Base-by-base conservation (phyloP, 2,113 vertebrate species). In the Gorsachius goisagi region DNA sequence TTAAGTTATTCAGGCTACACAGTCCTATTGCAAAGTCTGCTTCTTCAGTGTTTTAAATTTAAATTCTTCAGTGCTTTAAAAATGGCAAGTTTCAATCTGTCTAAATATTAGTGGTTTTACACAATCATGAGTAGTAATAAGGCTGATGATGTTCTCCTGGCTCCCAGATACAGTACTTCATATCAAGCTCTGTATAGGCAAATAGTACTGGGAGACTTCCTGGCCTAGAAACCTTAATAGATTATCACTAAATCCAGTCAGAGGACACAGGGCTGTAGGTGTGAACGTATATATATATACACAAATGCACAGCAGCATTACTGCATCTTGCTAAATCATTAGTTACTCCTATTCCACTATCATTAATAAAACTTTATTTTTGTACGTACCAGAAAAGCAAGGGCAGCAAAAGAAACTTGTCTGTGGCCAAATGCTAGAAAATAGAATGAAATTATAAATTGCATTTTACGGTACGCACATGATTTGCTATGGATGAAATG, bases 371-470 rank as follows among this genome's bases (percentile, higher is more conserved):
- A 86, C 35, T 68, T 55, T 13, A 6, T 41, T 81, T 90, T 72
- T 45, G 53, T 97, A 98, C 98, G 0, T 98, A 98, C 98, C 98
- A 98, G 94, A 95, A 98, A 98, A 89, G 88, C 96, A 83, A 98
- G 92, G 66, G 97, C 95, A 96, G 98, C 97, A 56, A 98, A 88
- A 85, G 55, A 96, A 56, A 98, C 85, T 98, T 98, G 98, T 79
- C 95, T 98, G 86, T 97, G 97, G 80, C 98, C 98, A 97, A 98
- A 98, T 68, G 98, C 98, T 98, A 85, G 81, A 97, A 98, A 96
- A 95, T 5, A 96, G 45, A 85, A 97, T n/a, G 35, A 96, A 97
- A 96, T 90, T 30, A 88, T 75, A 85, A 92, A 83, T 90, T 82
- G 71, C 35, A 39, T 88, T 92, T 97, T 62, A 72, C 5, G 0